Base-by-base conservation (phyloP, 2,888 invertebrate genomes). In the Hemithea aestivaria region DNA sequence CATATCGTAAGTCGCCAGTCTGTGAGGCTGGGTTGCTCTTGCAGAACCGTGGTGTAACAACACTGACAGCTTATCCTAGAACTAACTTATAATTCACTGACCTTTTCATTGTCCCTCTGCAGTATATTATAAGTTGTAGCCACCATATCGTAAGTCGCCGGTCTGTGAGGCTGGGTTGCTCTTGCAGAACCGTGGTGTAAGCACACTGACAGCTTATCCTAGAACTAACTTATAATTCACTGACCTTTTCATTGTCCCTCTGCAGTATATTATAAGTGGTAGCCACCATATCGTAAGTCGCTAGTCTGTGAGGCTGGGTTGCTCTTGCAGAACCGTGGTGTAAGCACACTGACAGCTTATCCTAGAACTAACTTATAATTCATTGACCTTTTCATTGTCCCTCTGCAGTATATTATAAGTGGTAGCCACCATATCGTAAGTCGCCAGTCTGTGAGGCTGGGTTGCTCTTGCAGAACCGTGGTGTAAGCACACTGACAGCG, bases 111-210 rank as follows among this genome's bases (percentile, higher is more conserved):
- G 62, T 94, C 94, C 16, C 91, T 76, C 41, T 85, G 84, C 44
- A 92, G 88, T 34, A 96, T 90, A 27, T 93, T 91, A 64, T 97
- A 98, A 0, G 98, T 97, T 7, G 98, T 97, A 25, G 97, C 82
- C 0, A 98, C 96, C 0, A 98, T 79, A 73, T 98, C 95, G 67
- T 91, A 76, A 25, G 88, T 79, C 0, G 94, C 91, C n/a, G n/a
- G n/a, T n/a, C n/a, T n/a, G n/a, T n/a, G n/a, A n/a, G n/a, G n/a
- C n/a, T n/a, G n/a, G n/a, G n/a, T n/a, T n/a, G n/a, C n/a, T n/a
- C n/a, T n/a, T n/a, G n/a, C n/a, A n/a, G n/a, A n/a, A n/a, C n/a
- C n/a, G n/a, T n/a, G n/a, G n/a, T n/a, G n/a, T n/a, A n/a, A n/a
- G n/a, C n/a, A n/a, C n/a, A n/a, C n/a, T n/a, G n/a, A n/a, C n/a